Evolutionary conservation across 2,888 invertebrate species (phyloP).

Genomic region (Drosophila pseudotakahashii): DNA sequence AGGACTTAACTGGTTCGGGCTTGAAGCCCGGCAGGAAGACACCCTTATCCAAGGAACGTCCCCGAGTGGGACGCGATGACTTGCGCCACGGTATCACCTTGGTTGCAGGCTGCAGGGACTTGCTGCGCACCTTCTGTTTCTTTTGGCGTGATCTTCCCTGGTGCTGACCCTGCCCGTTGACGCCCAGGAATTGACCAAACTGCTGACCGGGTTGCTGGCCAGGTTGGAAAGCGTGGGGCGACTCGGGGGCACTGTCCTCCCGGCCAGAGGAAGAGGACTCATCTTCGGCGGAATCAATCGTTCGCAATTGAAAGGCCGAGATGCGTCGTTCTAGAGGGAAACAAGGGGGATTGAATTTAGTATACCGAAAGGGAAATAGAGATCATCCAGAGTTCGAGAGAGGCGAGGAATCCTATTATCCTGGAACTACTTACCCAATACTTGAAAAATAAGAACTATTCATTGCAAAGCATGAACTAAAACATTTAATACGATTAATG

Average conservation of each 20-base stretch:
- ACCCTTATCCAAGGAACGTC: constrained; percentile 85
- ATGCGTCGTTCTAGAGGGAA: constrained; percentile 81
- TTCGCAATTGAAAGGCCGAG: constrained; percentile 82
- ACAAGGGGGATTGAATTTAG: constrained; percentile 11
- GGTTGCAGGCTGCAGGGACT: constrained; percentile 83
- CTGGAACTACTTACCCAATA: constrained; percentile 42
- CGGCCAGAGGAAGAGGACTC: constrained; percentile 83
- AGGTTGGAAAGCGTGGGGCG: constrained; percentile 59
- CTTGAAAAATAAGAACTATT: no score
- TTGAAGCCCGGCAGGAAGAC: constrained; percentile 83
- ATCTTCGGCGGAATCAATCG: constrained; percentile 83
- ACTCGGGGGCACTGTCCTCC: constrained; percentile 83
- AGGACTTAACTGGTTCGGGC: constrained; percentile 85
- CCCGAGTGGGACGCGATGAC: constrained; percentile 82
- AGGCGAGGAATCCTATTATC: neutral
- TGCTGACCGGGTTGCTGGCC: constrained; percentile 64
- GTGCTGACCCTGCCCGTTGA: constrained; percentile 77
- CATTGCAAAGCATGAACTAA: neutral
- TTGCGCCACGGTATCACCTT: constrained; percentile 83
- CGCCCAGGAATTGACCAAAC: constrained; percentile 75
- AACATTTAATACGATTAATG: neutral
- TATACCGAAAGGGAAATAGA: constrained; percentile 2
- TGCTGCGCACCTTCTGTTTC: constrained; percentile 81
- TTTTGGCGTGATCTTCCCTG: constrained; percentile 82
- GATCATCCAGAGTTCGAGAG: constrained; percentile 56